A percentile compares a stretch with the other conserved stretches of the same genome.
phyloP scores from a whole-genome alignment of 2,888 invertebrate genomes.

The Eutolmus rufibarbis region DNA sequence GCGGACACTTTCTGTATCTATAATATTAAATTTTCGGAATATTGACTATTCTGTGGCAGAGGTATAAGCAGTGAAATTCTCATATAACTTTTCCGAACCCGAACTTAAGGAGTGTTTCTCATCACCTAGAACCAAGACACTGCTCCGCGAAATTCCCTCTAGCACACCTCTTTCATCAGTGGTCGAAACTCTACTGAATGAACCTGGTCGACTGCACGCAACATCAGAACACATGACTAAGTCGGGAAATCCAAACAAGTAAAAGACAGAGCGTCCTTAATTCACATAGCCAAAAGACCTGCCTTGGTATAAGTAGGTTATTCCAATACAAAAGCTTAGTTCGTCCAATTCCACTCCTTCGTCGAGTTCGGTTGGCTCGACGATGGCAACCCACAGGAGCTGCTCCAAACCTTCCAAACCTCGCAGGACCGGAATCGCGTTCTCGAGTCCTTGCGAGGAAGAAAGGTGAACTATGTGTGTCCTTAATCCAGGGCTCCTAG shows the following conservation, averaged over 20 bases:
- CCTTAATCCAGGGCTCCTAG: neutral
- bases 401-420: neutral
- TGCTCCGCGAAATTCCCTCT: slow-evolving; percentile 44
- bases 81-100: neutral
- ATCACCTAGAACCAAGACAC: neutral
- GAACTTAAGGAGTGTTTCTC: neutral
- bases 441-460: neutral
- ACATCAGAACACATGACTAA: slow-evolving; percentile 26
- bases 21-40: neutral
- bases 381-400: neutral
- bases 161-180: slow-evolving; percentile 57
- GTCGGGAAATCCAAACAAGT: neutral
- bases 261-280: neutral
- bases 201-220: slow-evolving; percentile 37
- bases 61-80: neutral
- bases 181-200: slow-evolving; percentile 59
- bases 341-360: slow-evolving; percentile 2
- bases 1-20: neutral
- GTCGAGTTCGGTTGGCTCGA: neutral
- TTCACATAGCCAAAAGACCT: neutral
- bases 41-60: neutral
- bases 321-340: slow-evolving; percentile 11
- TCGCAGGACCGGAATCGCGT: neutral
- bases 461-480: neutral
- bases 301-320: slow-evolving; percentile 14